Percentiles rank a stretch among this genome's conserved stretches.
Evolutionary conservation across 2,888 invertebrate species (phyloP).

Genomic region (Tryphoninae sp.): DNA sequence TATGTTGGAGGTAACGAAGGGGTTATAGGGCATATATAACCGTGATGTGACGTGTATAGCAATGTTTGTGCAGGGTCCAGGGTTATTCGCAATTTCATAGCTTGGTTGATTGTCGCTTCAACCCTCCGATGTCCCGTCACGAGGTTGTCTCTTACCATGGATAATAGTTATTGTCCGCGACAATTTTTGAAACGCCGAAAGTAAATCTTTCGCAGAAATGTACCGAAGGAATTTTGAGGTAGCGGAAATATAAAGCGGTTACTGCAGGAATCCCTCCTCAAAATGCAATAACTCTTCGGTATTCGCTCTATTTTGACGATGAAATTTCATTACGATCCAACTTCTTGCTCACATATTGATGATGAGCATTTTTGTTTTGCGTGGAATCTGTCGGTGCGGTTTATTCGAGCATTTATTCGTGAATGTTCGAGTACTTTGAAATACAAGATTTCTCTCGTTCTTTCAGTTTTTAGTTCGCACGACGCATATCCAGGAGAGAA

Average conservation of each 20-base stretch:
- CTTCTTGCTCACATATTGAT: neutral
- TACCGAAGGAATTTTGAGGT: constrained; percentile 3
- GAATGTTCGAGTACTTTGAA: neutral
- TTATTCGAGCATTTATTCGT: neutral
- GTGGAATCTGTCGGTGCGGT: neutral
- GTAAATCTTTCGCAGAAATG: constrained; percentile 8
- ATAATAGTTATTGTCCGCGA: neutral
- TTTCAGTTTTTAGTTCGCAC: neutral
- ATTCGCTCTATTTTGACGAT: no score
- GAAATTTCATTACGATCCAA: no score
- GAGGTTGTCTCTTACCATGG: neutral
- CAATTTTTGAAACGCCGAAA: constrained; percentile 16
- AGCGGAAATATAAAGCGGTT: neutral
- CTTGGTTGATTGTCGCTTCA: constrained; percentile 19
- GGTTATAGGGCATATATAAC: constrained; percentile 13
- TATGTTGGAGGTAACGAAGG: constrained; percentile 23
- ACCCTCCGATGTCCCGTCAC: neutral
- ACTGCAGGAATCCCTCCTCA: no score
- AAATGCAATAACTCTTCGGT: no score
- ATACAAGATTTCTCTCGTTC: constrained; percentile 1
- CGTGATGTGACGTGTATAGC: constrained; percentile 11
- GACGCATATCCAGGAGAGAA: constrained; percentile 43
- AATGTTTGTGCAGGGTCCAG: neutral
- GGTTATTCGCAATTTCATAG: constrained; percentile 4
- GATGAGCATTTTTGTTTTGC: neutral